These are phyloP conservation scores for Odobenus rosmarus DNA, from an alignment of 2,113 vertebrate genomes.

Conservation along the genomic window DNA sequence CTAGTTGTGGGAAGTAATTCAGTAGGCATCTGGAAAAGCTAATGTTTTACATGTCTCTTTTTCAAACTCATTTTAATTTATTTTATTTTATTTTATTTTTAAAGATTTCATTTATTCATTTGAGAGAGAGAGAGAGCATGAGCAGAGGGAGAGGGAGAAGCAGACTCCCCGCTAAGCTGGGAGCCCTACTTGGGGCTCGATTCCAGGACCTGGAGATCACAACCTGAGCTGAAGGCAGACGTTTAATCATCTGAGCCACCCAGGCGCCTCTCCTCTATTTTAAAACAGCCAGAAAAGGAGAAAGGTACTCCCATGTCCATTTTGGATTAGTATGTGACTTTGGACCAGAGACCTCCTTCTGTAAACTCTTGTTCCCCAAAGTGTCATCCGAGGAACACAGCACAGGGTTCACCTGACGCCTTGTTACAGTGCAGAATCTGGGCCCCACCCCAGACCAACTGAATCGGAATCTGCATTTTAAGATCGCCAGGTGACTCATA, in stretches of 20 bases:
- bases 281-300: neutral
- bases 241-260: neutral
- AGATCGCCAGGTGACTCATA: neutral
- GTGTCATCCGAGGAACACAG: neutral
- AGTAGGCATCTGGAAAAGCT: neutral
- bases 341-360: neutral
- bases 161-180: no score
- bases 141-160: no score
- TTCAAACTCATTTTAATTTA: constrained; percentile 24
- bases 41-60: neutral
- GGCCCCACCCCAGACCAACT: neutral
- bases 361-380: neutral
- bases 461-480: neutral
- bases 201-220: no score
- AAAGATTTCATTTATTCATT: no score
- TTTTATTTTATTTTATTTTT: constrained; percentile 33
- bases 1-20: constrained; percentile 35
- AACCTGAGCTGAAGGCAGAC: neutral
- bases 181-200: no score
- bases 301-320: neutral
- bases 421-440: neutral
- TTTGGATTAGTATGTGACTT: neutral
- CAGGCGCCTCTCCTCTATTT: neutral
- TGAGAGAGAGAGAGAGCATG: no score
- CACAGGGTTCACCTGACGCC: neutral